Conservation (phyloP, 2,888 invertebrate species). For the Plemyria rubiginata region DNA sequence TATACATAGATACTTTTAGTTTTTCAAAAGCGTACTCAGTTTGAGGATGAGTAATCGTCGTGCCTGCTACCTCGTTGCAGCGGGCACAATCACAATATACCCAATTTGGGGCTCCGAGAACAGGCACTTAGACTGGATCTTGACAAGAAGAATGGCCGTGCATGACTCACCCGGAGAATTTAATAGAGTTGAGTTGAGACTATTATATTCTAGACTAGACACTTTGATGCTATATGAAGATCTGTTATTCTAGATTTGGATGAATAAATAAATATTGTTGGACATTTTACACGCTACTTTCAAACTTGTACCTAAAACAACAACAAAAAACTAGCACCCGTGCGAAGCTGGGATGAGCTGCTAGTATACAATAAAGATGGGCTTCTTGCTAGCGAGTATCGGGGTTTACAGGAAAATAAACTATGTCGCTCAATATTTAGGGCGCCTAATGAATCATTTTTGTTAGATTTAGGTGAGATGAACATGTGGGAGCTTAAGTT, state of each 20-base stretch:
- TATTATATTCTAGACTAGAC: too few relatives aligned
- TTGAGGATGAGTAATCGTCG: slow-evolving; percentile 14
- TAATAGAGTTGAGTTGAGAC: slow-evolving; percentile 15
- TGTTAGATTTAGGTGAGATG: slow-evolving; percentile 16
- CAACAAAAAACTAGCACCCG: too few relatives aligned
- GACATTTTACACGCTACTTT: too few relatives aligned
- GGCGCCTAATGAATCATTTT: slow-evolving; percentile 25
- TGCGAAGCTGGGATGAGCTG: too few relatives aligned
- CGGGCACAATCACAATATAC: slow-evolving; percentile 31
- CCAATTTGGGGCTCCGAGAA: slow-evolving; percentile 38
- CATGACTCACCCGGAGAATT: slow-evolving; percentile 34
- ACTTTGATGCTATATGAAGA: too few relatives aligned
- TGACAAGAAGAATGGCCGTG: slow-evolving; percentile 30
- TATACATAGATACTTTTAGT: not conserved
- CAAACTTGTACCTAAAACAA: too few relatives aligned
- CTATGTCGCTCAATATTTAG: slow-evolving; percentile 27
- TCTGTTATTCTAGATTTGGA: too few relatives aligned
- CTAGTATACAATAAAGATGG: slow-evolving; percentile 25
- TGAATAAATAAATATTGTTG: too few relatives aligned
- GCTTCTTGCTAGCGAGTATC: slow-evolving; percentile 13
- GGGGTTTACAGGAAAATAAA: slow-evolving; percentile 26
- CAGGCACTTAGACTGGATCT: slow-evolving; percentile 30
- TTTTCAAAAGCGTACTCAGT: not conserved
- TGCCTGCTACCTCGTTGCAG: slow-evolving; percentile 19
- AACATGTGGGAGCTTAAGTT: slow-evolving; percentile 19